Evolutionary conservation across 2,113 vertebrate species (phyloP).

Genomic region (Tichodroma muraria): DNA sequence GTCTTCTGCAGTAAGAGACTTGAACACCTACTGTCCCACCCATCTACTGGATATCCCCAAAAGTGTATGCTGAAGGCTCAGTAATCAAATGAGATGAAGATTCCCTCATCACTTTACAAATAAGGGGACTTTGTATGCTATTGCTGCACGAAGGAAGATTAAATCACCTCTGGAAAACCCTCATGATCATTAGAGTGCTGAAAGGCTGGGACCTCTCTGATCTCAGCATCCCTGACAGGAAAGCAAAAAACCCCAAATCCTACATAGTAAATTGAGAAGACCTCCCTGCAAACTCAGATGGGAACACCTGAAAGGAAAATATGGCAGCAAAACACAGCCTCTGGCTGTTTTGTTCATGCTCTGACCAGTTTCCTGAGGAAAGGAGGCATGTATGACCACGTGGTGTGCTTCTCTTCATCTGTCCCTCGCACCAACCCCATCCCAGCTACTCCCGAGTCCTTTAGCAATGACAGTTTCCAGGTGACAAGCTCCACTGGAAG

Average conservation of each 20-base stretch:
- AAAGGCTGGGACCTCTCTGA: neutral
- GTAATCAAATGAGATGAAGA: neutral
- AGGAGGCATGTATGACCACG: neutral
- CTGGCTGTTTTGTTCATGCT: neutral
- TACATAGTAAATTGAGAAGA: neutral
- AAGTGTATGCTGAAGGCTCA: neutral
- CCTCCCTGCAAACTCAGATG: neutral
- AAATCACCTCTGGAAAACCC: slow-evolving; percentile 1
- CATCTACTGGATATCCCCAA: neutral
- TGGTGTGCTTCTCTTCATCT: accelerated
- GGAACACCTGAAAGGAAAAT: accelerated
- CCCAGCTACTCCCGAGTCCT: neutral
- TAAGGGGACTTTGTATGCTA: neutral
- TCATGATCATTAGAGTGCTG: neutral
- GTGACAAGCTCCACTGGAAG: neutral
- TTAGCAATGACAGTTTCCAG: neutral
- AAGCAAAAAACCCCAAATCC: neutral
- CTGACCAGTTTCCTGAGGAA: neutral
- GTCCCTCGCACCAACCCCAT: neutral
- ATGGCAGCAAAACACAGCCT: neutral
- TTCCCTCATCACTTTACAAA: neutral
- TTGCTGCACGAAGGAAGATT: neutral
- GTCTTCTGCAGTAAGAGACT: neutral
- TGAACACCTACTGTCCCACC: neutral
- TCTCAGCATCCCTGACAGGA: neutral